Evolutionary conservation across 2,797 vertebrate genomes (phyloP).

Genomic region (Sebastes flavidus): DNA sequence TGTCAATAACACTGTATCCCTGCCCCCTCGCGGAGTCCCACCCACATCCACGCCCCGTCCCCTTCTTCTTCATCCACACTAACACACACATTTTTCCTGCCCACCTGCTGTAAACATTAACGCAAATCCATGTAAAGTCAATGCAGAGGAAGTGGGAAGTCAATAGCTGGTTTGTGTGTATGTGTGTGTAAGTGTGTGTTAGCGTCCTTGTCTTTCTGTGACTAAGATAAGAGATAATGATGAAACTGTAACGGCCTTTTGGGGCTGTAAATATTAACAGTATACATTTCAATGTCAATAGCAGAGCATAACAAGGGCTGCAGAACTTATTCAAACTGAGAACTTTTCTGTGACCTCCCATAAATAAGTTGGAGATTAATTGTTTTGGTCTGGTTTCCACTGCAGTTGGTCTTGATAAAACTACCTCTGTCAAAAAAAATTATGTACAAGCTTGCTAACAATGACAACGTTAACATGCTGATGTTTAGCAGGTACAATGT

Average conservation of each 20-base stretch:
- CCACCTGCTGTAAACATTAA: conserved; percentile 54
- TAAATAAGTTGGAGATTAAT: not conserved
- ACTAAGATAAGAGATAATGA: conserved; percentile 14
- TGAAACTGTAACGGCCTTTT: not conserved
- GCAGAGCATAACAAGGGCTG: not conserved
- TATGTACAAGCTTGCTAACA: not conserved
- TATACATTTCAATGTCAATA: not conserved
- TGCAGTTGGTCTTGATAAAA: not conserved
- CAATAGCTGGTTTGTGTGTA: conserved; percentile 1
- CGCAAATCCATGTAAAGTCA: conserved; percentile 18
- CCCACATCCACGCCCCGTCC: not conserved
- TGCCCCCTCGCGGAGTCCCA: not conserved
- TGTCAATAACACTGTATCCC: conserved; percentile 15
- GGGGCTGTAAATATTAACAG: conserved; percentile 26
- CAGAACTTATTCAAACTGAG: not conserved
- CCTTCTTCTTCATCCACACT: not conserved
- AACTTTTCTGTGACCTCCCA: not conserved
- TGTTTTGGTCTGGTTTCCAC: not conserved
- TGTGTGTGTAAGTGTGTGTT: conserved; percentile 1
- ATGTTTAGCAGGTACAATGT: not conserved
- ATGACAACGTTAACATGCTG: not conserved
- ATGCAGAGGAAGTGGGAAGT: conserved; percentile 20
- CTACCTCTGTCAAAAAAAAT: not conserved
- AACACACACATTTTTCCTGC: conserved; percentile 38
- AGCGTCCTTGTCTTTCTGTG: conserved; percentile 21